phyloP scores from a whole-genome alignment of 2,113 vertebrate genomes.

The Chascanopsetta lugubris region DNA sequence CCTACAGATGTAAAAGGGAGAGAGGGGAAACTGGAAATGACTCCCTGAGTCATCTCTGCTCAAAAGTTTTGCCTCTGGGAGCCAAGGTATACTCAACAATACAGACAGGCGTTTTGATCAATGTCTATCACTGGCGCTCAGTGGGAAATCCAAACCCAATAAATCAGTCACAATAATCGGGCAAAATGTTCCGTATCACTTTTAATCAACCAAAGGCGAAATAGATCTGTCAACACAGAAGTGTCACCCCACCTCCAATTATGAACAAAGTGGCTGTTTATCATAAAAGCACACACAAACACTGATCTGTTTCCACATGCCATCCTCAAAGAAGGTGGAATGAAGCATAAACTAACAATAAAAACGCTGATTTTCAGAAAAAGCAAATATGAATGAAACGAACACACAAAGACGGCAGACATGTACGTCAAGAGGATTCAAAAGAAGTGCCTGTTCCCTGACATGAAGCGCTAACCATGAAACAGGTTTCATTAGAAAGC shows the following conservation, averaged over 20 bases:
- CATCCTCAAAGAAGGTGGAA: background rate
- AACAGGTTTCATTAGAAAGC: constrained; percentile 68
- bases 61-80: constrained; percentile 39
- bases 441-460: constrained; percentile 36
- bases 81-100: background rate
- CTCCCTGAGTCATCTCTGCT: constrained; percentile 52
- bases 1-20: constrained; percentile 21
- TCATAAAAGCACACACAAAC: constrained; percentile 12
- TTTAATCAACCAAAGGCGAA: background rate
- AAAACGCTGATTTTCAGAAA: background rate
- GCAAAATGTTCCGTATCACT: background rate
- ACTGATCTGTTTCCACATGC: background rate
- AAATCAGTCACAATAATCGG: background rate
- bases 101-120: constrained; percentile 1
- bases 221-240: background rate
- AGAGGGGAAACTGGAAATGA: constrained; percentile 15
- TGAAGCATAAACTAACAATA: background rate
- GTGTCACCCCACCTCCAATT: background rate
- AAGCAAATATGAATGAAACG: background rate
- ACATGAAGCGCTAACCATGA: constrained; percentile 67
- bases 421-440: constrained; percentile 41
- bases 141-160: constrained; percentile 13
- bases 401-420: constrained; percentile 32
- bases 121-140: background rate
- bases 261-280: background rate